Percentiles rank a stretch among this genome's conserved stretches.
phyloP scores from a whole-genome alignment of 1,140 invertebrate species.

The Zaprionus davidi region DNA sequence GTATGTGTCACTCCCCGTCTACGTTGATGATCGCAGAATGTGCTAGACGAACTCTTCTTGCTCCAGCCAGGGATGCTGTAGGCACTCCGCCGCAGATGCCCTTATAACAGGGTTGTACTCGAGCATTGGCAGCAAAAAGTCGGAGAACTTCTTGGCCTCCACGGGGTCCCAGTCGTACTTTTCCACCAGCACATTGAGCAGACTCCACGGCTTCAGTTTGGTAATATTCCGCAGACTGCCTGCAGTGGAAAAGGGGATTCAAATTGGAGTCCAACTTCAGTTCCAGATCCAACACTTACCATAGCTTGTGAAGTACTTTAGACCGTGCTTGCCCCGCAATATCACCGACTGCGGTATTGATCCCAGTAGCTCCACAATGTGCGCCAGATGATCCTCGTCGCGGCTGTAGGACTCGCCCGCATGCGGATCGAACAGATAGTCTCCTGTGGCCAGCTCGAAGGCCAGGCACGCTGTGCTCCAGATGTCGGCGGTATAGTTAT shows the following conservation, averaged over 20 bases:
- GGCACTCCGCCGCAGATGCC: slow-evolving; percentile 96
- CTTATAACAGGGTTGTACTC: slow-evolving; percentile 96
- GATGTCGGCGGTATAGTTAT: slow-evolving; percentile 97
- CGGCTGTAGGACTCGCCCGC: slow-evolving; percentile 92
- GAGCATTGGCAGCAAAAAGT: slow-evolving; percentile 97
- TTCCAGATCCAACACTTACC: slow-evolving; percentile 85
- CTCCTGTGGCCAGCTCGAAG: slow-evolving; percentile 99
- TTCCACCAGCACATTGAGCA: slow-evolving; percentile 95
- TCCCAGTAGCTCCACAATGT: slow-evolving; percentile 98
- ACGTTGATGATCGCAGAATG: slow-evolving; percentile 29
- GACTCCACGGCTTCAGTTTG: slow-evolving; percentile 96
- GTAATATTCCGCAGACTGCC: slow-evolving; percentile 96
- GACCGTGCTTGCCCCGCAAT: slow-evolving; percentile 79
- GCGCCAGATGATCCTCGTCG: slow-evolving; percentile 99
- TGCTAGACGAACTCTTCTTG: slow-evolving; percentile 85
- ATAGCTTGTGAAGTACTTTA: slow-evolving; percentile 84
- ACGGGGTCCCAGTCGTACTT: slow-evolving; percentile 96
- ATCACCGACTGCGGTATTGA: slow-evolving; percentile 90
- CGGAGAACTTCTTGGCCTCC: slow-evolving; percentile 95
- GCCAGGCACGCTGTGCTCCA: slow-evolving; percentile 99
- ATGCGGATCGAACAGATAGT: slow-evolving; percentile 99
- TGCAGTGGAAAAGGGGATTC: slow-evolving; percentile 34
- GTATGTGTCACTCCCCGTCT: slow-evolving; percentile 24
- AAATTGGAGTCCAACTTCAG: background rate
- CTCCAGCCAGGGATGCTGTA: slow-evolving; percentile 96